Base-by-base conservation (phyloP, 2,797 vertebrate genomes). In the Sebastes minor region DNA sequence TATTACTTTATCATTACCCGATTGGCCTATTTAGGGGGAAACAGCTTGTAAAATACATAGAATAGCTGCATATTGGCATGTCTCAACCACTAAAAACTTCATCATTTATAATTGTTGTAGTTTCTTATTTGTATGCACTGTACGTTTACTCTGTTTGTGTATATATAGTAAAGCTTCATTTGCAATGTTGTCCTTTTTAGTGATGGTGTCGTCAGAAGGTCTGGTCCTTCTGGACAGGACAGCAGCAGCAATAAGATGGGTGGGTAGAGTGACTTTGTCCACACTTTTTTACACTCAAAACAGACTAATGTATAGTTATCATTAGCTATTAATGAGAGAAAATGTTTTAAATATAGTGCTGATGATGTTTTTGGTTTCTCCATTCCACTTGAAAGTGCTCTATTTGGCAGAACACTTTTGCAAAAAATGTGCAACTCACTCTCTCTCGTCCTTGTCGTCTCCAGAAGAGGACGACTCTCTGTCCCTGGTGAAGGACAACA, bases 381-480 rank as follows among this genome's bases (percentile, higher is more conserved):
- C 22, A 10, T 27, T 56, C 5, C 6, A 18, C 2, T 60, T 63
- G 2, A 53, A 38, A 22, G 8, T 28, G 2, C 22, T 35, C 30
- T 2, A 10, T 55, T 55, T 55, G 12, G 27, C 27, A 27, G 13
- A 13, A 8, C 14, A 3, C 8, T 9, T 32, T 13, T 55, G 27
- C 42, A 38, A 38, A 14, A 33, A 35, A 18, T 63, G 0, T 56
- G 6, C 28, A 2, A 23, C n/a, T 23, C 14, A 25, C 13, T 49
- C 3, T 55, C 11, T 63, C 3, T 59, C 30, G 53, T 84, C 32
- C 1, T 1, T 60, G 25, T 14, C 8, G 30, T 80, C 67, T 89
- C 66, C 91, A 99, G 98, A 99, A 69, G 98, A 99, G 71, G 98
- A 99, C 4, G 98, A 97, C 5, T 96, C 96, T 71, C 95, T 90